phyloP scores from a whole-genome alignment of 2,888 invertebrate species.

The Drosophila affinis region DNA sequence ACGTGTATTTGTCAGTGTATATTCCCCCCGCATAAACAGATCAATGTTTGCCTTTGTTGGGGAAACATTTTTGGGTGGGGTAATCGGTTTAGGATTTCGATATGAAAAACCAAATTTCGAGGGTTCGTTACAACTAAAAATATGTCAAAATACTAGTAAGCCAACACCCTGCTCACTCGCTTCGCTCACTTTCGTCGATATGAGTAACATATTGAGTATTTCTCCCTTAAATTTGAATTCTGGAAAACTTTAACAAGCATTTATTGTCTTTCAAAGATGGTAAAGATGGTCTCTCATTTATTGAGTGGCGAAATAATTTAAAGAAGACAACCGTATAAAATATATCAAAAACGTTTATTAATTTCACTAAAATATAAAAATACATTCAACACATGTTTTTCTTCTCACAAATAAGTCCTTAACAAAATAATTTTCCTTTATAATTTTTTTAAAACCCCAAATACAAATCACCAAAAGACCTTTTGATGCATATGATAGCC shows the following conservation, averaged over 20 bases:
- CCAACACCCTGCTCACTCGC: too few species aligned
- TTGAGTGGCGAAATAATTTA: too few species aligned
- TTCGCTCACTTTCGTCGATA: too few species aligned
- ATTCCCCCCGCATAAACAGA: conserved; percentile 5
- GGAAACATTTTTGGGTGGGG: background rate
- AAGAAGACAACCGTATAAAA: background rate
- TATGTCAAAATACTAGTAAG: background rate
- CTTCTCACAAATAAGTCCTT: background rate
- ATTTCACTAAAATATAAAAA: background rate
- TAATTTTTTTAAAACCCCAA: conserved; percentile 3
- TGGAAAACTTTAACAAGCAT: too few species aligned
- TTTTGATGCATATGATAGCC: conserved; percentile 29
- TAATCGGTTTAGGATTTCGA: background rate
- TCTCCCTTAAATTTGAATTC: too few species aligned
- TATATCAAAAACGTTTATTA: conserved; percentile 5
- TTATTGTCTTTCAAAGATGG: too few species aligned
- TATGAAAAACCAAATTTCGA: background rate
- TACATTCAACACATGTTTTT: background rate
- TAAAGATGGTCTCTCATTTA: too few species aligned
- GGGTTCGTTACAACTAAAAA: background rate
- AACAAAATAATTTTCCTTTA: conserved; percentile 4
- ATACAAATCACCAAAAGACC: conserved; percentile 1
- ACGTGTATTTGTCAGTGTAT: background rate
- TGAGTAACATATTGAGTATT: too few species aligned
- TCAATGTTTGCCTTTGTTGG: conserved; percentile 3